phyloP scores from a whole-genome alignment of 2,888 invertebrate genomes.

The Ethmia dodecea region DNA sequence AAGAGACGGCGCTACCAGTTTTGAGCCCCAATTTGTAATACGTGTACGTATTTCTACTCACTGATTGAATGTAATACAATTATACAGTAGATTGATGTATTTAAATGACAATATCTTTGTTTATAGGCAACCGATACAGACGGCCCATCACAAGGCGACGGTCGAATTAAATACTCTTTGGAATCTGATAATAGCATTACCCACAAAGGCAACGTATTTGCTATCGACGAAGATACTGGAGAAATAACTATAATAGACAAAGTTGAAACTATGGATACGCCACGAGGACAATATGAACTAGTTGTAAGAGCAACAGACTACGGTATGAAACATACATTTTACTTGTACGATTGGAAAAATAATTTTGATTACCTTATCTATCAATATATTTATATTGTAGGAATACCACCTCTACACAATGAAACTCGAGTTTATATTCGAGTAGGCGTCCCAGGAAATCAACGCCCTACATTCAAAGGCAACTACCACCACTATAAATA shows the following conservation, averaged over 20 bases:
- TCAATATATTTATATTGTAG: constrained; percentile 37
- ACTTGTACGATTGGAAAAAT: background rate
- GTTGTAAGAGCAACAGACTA: constrained; percentile 83
- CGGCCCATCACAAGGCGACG: constrained; percentile 84
- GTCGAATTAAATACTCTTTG: constrained; percentile 80
- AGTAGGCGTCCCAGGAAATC: constrained; percentile 89
- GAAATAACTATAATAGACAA: constrained; percentile 81
- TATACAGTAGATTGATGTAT: background rate
- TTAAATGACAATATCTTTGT: background rate
- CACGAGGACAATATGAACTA: constrained; percentile 84
- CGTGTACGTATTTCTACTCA: constrained; percentile 56
- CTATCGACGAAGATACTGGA: constrained; percentile 82
- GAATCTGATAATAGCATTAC: constrained; percentile 83
- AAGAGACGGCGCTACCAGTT: constrained; percentile 84
- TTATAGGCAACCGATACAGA: constrained; percentile 85
- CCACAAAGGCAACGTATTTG: constrained; percentile 78
- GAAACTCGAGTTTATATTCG: constrained; percentile 82
- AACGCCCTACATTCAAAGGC: constrained; percentile 87
- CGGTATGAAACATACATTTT: constrained; percentile 56
- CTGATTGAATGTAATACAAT: constrained; percentile 5
- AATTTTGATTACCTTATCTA: background rate
- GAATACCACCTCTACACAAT: constrained; percentile 80
- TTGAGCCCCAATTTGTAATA: constrained; percentile 88
- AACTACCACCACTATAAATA: constrained; percentile 80
- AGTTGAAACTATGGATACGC: constrained; percentile 85